These are phyloP conservation scores for Lineus longissimus DNA, from an alignment of 1,140 invertebrate genomes.

Conservation along the genomic window DNA sequence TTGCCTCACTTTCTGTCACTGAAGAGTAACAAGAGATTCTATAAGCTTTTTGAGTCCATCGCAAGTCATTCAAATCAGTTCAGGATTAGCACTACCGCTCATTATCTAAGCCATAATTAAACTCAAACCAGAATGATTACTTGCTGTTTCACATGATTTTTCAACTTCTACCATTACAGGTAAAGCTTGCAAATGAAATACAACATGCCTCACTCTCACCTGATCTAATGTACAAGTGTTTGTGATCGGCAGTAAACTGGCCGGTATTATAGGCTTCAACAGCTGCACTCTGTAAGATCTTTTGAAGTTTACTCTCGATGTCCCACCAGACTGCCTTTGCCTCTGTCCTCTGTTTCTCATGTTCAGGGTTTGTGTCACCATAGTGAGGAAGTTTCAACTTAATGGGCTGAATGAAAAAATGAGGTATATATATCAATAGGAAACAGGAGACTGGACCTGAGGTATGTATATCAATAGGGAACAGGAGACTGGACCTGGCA, in stretches of 20 bases:
- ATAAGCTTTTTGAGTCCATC: too few relatives aligned
- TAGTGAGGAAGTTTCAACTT: slow-evolving; percentile 35
- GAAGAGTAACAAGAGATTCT: slow-evolving; percentile 9
- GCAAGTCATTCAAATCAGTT: too few relatives aligned
- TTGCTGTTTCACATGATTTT: too few relatives aligned
- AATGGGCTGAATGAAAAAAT: slow-evolving; percentile 32
- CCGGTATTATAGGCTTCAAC: slow-evolving; percentile 19
- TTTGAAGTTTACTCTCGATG: slow-evolving; percentile 24
- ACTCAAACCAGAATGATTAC: too few relatives aligned
- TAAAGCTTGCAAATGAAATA: too few relatives aligned
- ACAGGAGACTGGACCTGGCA: not conserved
- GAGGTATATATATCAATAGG: not conserved
- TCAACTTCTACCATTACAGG: too few relatives aligned
- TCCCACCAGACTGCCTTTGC: slow-evolving; percentile 30
- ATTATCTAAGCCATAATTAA: too few relatives aligned
- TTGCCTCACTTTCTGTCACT: slow-evolving; percentile 36
- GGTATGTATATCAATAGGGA: not conserved
- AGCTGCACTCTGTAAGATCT: slow-evolving; percentile 25
- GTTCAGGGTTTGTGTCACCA: slow-evolving; percentile 33
- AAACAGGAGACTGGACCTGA: not conserved
- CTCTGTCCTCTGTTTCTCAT: slow-evolving; percentile 25
- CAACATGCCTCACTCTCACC: slow-evolving; percentile 27
- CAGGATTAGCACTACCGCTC: too few relatives aligned
- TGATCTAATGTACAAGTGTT: slow-evolving; percentile 32
- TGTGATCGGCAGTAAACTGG: slow-evolving; percentile 22